Percentiles rank a stretch among this genome's conserved stretches.
These are phyloP conservation scores for Leguminivora glycinivorella DNA, from an alignment of 1,140 invertebrate species.

Conservation along the genomic window DNA sequence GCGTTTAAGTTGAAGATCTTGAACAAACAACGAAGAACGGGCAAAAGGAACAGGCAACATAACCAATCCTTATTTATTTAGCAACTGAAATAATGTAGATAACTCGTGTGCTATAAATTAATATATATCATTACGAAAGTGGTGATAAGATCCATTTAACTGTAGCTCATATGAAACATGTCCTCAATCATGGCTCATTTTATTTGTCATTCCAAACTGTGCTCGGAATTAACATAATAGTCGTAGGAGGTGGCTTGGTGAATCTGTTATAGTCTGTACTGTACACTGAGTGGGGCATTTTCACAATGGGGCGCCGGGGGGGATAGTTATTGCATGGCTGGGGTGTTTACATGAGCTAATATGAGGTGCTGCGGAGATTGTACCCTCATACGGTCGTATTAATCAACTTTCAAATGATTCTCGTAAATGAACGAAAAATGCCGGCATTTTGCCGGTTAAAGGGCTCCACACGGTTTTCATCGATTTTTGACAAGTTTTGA, in stretches of 20 bases:
- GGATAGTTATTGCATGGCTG: conserved; percentile 28
- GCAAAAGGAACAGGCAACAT: background rate
- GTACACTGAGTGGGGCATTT: conserved; percentile 14
- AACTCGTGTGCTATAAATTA: background rate
- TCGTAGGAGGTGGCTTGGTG: conserved; percentile 12
- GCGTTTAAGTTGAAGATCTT: background rate
- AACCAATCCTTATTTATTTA: background rate
- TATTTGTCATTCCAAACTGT: background rate
- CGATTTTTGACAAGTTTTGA: too few species aligned
- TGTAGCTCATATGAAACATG: background rate
- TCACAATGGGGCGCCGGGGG: conserved; percentile 25
- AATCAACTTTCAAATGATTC: conserved; percentile 19
- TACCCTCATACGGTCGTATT: conserved; percentile 21
- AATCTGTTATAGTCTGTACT: conserved; percentile 21
- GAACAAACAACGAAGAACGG: background rate
- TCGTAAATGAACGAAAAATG: background rate
- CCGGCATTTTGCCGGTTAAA: background rate
- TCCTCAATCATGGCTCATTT: background rate
- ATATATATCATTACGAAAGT: background rate
- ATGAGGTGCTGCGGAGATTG: conserved; percentile 22
- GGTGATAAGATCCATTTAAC: background rate
- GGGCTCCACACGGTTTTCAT: too few species aligned
- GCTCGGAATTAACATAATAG: conserved; percentile 22
- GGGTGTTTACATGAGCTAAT: conserved; percentile 25
- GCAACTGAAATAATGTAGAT: background rate